These are phyloP conservation scores for Lordiphosa mommai DNA, from an alignment of 1,140 invertebrate species.

Conservation along the genomic window DNA sequence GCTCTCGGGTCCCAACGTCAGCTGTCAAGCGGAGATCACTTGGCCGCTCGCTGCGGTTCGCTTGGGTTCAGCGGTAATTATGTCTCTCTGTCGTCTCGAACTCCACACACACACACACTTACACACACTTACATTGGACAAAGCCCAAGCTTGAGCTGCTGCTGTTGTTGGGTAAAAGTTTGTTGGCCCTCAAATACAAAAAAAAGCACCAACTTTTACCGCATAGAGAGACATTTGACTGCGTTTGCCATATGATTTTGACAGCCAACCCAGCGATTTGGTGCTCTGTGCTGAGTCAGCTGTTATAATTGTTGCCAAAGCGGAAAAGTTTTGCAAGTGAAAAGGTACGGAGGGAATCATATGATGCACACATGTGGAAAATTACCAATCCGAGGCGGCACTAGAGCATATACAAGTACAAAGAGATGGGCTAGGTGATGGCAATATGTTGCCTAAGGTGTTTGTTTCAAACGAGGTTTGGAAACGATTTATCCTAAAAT, in stretches of 20 bases:
- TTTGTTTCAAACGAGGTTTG: no score
- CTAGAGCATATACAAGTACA: not conserved
- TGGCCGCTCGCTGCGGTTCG: slow-evolving; percentile 17
- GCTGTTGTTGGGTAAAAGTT: slow-evolving; percentile 14
- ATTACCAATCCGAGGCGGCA: slow-evolving; percentile 12
- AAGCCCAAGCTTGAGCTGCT: slow-evolving; percentile 15
- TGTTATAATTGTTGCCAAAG: slow-evolving; percentile 34
- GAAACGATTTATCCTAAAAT: no score
- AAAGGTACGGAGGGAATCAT: not conserved
- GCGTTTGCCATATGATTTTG: slow-evolving; percentile 28
- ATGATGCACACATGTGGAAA: slow-evolving; percentile 5
- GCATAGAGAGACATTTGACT: slow-evolving; percentile 2
- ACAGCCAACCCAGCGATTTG: slow-evolving; percentile 11
- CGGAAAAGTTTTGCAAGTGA: slow-evolving; percentile 15
- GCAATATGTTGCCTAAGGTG: no score
- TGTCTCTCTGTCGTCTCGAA: slow-evolving; percentile 17
- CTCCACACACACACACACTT: no score
- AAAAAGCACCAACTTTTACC: slow-evolving; percentile 22
- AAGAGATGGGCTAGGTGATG: not conserved
- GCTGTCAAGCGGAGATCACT: slow-evolving; percentile 38
- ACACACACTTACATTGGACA: slow-evolving; percentile 9
- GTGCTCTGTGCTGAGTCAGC: slow-evolving; percentile 34
- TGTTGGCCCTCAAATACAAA: slow-evolving; percentile 12
- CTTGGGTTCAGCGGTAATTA: slow-evolving; percentile 40
- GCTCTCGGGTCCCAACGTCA: slow-evolving; percentile 33